Percentiles rank a stretch among this genome's conserved stretches.
Evolutionary conservation across 2,113 vertebrate species (phyloP).

Genomic region (Bubo blakistoni): DNA sequence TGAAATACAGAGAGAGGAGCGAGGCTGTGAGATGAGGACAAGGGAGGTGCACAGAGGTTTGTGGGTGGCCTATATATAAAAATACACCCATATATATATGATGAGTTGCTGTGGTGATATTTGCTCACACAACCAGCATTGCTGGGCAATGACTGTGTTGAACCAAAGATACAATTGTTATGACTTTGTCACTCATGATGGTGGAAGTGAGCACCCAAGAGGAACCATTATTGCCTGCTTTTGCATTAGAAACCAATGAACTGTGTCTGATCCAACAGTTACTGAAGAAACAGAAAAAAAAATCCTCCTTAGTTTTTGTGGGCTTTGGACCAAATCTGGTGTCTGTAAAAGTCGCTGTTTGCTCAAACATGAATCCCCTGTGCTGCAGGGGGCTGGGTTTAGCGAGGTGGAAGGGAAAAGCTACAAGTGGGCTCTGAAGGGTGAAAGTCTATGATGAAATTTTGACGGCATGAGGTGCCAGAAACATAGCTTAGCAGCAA

Average conservation of each 20-base stretch:
- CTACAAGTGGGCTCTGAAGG: not conserved
- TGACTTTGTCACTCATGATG: not conserved
- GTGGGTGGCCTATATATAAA: not conserved
- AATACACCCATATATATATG: too few relatives aligned
- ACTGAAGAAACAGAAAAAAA: not conserved
- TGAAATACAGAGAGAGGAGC: not conserved
- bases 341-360: not conserved
- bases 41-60: not conserved
- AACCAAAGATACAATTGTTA: not conserved
- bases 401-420: not conserved
- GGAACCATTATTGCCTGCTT: not conserved
- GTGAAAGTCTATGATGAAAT: not conserved
- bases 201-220: not conserved
- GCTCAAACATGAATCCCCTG: not conserved
- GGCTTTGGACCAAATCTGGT: not conserved
- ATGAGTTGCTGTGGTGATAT: not conserved
- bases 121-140: not conserved
- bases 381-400: not conserved
- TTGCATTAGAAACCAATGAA: not conserved
- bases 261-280: not conserved
- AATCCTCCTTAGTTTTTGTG: not conserved
- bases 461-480: slow-evolving; percentile 12
- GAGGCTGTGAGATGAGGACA: not conserved
- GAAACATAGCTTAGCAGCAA: slow-evolving; percentile 8
- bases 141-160: not conserved